A percentile compares a stretch with the other conserved stretches of the same genome.
phyloP scores from a whole-genome alignment of 2,797 vertebrate genomes.

The Salarias fasciatus region DNA sequence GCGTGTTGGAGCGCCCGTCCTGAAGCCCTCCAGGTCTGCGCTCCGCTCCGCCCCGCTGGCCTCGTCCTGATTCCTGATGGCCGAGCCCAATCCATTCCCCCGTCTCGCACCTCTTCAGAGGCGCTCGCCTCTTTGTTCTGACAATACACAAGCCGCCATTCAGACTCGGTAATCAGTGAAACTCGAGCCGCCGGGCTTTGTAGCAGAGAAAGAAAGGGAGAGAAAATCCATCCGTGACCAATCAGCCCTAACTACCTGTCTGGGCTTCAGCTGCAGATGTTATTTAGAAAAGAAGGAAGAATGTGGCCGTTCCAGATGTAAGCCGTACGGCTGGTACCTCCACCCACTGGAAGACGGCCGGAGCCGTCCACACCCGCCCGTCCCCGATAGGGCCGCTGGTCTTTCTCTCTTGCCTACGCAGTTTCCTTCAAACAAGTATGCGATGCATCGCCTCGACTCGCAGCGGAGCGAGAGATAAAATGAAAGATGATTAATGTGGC shows the following conservation, averaged over 20 bases:
- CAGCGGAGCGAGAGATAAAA: too few species aligned
- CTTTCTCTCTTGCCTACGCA: constrained; percentile 43
- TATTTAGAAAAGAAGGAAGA: constrained; percentile 68
- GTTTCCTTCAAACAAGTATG: constrained; percentile 53
- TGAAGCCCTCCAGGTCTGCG: too few species aligned
- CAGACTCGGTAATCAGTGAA: constrained; percentile 90
- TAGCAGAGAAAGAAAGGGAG: constrained; percentile 61
- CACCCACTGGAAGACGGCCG: constrained; percentile 59
- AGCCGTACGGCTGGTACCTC: constrained; percentile 77
- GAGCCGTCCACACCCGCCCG: constrained; percentile 63
- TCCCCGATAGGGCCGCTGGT: constrained; percentile 61
- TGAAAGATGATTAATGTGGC: constrained; percentile 42
- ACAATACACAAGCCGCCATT: constrained; percentile 90
- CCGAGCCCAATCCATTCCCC: constrained; percentile 87
- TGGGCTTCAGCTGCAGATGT: constrained; percentile 85
- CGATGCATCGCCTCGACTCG: constrained; percentile 50
- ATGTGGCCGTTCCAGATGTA: constrained; percentile 79
- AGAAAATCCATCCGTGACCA: constrained; percentile 85
- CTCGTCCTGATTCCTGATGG: constrained; percentile 85
- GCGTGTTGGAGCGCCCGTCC: too few species aligned
- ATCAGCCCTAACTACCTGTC: constrained; percentile 88
- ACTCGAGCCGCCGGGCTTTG: constrained; percentile 87
- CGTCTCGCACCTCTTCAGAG: constrained; percentile 89
- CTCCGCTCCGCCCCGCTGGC: constrained; percentile 59
- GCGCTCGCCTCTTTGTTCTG: constrained; percentile 86